Percentiles rank a stretch among this genome's conserved stretches.
Evolutionary conservation across 53 echinoderm and acorn worm species (phyloP).

Genomic region (Echinometra lucunter): DNA sequence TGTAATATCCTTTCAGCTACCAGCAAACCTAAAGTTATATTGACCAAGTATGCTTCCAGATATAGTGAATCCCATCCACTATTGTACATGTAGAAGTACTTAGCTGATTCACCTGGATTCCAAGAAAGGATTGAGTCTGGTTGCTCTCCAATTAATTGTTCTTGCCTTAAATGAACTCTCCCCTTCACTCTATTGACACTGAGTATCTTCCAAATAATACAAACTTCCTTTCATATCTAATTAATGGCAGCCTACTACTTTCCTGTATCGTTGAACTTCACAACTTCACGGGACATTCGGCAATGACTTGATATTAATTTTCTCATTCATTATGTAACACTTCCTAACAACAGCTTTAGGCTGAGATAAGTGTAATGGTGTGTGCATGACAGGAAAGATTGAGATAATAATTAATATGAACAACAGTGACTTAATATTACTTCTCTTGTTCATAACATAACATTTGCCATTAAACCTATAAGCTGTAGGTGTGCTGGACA

Average conservation of each 20-base stretch:
- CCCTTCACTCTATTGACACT: not conserved
- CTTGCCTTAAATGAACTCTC: conserved; percentile 17
- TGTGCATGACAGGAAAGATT: too few species aligned
- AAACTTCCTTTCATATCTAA: not conserved
- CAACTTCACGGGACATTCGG: not conserved
- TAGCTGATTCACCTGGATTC: not conserved
- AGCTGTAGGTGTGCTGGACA: too few species aligned
- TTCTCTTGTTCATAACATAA: too few species aligned
- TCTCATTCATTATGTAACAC: not conserved
- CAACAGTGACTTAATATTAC: too few species aligned
- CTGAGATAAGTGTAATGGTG: too few species aligned
- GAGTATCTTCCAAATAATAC: not conserved
- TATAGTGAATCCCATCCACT: too few species aligned
- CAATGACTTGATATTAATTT: not conserved
- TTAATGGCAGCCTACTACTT: conserved; percentile 38
- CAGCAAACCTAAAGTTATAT: not conserved
- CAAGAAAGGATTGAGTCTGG: not conserved
- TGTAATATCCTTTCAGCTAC: not conserved
- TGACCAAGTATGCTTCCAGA: not conserved
- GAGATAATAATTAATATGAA: too few species aligned
- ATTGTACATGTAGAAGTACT: not conserved
- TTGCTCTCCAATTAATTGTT: conserved; percentile 2
- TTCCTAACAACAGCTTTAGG: too few species aligned
- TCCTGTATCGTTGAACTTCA: conserved; percentile 36
- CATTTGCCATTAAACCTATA: too few species aligned